Conservation (phyloP, 2,797 vertebrate genomes). For the Phataginus tetradactyla region DNA sequence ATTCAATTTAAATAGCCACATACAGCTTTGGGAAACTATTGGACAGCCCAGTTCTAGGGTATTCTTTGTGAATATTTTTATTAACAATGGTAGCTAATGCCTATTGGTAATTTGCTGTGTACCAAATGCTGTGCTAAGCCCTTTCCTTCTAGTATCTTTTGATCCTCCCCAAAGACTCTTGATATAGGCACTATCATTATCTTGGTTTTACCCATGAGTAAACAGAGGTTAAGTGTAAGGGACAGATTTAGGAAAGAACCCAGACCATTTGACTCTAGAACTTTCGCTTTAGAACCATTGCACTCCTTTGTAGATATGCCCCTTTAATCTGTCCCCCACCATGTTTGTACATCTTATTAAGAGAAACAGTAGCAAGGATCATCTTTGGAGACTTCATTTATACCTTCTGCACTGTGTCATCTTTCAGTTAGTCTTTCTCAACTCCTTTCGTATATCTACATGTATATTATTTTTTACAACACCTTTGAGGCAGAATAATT, state of each 20-base stretch:
- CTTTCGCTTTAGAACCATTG: neutral
- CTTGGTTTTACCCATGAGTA: neutral
- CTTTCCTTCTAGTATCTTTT: neutral
- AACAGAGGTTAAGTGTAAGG: neutral
- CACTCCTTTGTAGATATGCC: neutral
- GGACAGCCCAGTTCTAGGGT: neutral
- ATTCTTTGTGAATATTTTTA: constrained; percentile 4
- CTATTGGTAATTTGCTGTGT: neutral
- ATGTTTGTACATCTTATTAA: neutral
- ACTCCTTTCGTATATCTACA: neutral
- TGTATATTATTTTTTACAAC: constrained; percentile 10
- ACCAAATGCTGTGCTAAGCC: neutral
- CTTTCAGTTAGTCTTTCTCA: constrained; percentile 33
- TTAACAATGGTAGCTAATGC: neutral
- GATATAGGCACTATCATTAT: neutral
- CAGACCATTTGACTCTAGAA: neutral
- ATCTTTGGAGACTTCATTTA: neutral
- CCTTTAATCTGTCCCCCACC: neutral
- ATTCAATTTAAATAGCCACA: neutral
- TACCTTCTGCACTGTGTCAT: neutral
- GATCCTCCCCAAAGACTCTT: neutral
- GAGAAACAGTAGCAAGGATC: neutral
- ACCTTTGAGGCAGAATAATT: constrained; percentile 60
- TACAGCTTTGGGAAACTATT: neutral
- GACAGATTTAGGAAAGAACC: neutral